Percentiles rank a stretch among this genome's conserved stretches.
phyloP scores from a whole-genome alignment of 1,140 invertebrate genomes.

The Drosophila sechellia region DNA sequence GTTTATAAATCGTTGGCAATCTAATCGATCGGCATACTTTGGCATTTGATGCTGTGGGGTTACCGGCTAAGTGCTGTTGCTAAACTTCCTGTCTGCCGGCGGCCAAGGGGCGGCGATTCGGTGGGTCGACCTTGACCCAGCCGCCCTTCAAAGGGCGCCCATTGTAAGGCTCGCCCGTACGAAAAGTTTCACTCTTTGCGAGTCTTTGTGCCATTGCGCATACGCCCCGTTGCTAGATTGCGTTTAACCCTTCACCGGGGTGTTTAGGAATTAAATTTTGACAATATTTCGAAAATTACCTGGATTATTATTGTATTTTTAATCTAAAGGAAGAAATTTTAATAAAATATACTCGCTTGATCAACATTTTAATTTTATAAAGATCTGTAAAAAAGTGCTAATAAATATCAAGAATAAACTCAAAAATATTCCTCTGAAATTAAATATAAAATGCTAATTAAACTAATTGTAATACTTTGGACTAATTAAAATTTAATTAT shows the following conservation, averaged over 20 bases:
- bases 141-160: slow-evolving; percentile 34
- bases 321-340: no score
- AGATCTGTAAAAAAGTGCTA: no score
- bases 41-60: slow-evolving; percentile 64
- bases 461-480: no score
- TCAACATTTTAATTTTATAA: no score
- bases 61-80: slow-evolving; percentile 42
- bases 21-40: slow-evolving; percentile 63
- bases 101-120: slow-evolving; percentile 19
- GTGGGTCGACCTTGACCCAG: slow-evolving; percentile 57
- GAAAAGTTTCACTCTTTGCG: slow-evolving; percentile 36
- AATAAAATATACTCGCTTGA: no score
- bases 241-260: slow-evolving; percentile 15
- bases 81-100: slow-evolving; percentile 29
- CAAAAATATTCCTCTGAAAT: no score
- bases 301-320: no score
- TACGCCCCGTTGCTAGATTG: slow-evolving; percentile 40
- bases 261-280: neutral
- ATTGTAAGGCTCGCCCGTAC: slow-evolving; percentile 20
- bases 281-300: no score
- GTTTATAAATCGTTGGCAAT: slow-evolving; percentile 57
- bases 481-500: no score
- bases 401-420: no score
- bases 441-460: no score
- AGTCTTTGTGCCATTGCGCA: slow-evolving; percentile 43